Conservation (phyloP, 2,113 vertebrate genomes). For the Misgurnus anguillicaudatus region DNA sequence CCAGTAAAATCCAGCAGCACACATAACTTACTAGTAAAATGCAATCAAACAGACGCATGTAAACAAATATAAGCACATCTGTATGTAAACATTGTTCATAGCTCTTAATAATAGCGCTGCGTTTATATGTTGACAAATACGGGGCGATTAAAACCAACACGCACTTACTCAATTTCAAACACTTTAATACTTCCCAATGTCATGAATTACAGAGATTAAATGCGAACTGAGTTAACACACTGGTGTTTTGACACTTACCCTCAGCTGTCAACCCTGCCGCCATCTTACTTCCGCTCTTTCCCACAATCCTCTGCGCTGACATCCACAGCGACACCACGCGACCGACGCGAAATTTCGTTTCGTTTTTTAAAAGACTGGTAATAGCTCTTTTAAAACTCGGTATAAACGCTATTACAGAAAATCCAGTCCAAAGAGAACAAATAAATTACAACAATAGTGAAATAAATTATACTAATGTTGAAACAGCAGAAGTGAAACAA, state of each 20-base stretch:
- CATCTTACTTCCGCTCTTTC: slow-evolving; percentile 65
- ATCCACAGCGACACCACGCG: background rate
- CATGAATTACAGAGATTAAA: background rate
- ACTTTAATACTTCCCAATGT: background rate
- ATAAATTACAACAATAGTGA: too few relatives aligned
- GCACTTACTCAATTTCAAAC: background rate
- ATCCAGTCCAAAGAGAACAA: too few relatives aligned
- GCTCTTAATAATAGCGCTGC: background rate
- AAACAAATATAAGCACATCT: background rate
- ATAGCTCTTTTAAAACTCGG: too few relatives aligned
- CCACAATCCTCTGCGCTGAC: slow-evolving; percentile 58
- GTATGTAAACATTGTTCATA: slow-evolving; percentile 7
- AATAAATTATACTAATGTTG: too few relatives aligned
- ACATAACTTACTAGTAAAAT: too few relatives aligned
- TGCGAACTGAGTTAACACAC: background rate
- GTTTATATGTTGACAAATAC: background rate
- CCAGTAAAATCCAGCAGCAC: too few relatives aligned
- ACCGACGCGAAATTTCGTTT: too few relatives aligned
- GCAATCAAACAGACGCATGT: background rate
- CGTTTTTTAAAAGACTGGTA: too few relatives aligned
- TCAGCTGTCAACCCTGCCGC: slow-evolving; percentile 68
- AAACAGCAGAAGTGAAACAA: too few relatives aligned
- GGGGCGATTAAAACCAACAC: background rate
- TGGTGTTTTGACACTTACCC: slow-evolving; percentile 58
- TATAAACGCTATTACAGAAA: too few relatives aligned